These are phyloP conservation scores for Wasmannia auropunctata DNA, from an alignment of 1,140 invertebrate species.

Conservation along the genomic window DNA sequence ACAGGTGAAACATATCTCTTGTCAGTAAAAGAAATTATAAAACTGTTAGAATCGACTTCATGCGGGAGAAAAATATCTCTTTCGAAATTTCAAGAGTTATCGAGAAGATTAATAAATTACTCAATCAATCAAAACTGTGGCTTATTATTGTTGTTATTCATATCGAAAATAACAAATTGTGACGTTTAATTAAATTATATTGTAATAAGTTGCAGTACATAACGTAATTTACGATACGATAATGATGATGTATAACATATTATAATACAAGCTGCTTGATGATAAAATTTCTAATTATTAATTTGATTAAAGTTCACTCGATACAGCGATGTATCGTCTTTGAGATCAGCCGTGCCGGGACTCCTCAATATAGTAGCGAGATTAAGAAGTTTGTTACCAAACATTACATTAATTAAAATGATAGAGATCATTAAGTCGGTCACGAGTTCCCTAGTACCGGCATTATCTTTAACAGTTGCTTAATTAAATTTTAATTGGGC, in stretches of 20 bases:
- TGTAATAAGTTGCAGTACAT: background rate
- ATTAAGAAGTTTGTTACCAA: slow-evolving; percentile 49
- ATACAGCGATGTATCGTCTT: background rate
- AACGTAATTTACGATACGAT: slow-evolving; percentile 6
- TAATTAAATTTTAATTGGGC: slow-evolving; percentile 26
- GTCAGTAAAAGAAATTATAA: background rate
- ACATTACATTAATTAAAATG: slow-evolving; percentile 54
- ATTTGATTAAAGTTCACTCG: slow-evolving; percentile 1
- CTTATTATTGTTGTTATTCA: background rate
- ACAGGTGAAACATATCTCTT: slow-evolving; percentile 75
- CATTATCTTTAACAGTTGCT: background rate
- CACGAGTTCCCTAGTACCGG: background rate
- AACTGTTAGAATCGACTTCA: background rate
- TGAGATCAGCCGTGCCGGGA: background rate
- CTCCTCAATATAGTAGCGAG: background rate
- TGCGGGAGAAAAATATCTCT: background rate
- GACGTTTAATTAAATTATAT: background rate
- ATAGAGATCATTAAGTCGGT: slow-evolving; percentile 29
- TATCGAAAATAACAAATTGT: background rate
- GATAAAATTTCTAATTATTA: slow-evolving; percentile 11
- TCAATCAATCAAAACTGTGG: background rate
- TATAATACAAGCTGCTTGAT: background rate
- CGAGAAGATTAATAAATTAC: background rate
- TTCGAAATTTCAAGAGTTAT: background rate
- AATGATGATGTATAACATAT: background rate